Evolutionary conservation across 2,888 invertebrate species (phyloP).

Genomic region (Caenorhabditis afra): DNA sequence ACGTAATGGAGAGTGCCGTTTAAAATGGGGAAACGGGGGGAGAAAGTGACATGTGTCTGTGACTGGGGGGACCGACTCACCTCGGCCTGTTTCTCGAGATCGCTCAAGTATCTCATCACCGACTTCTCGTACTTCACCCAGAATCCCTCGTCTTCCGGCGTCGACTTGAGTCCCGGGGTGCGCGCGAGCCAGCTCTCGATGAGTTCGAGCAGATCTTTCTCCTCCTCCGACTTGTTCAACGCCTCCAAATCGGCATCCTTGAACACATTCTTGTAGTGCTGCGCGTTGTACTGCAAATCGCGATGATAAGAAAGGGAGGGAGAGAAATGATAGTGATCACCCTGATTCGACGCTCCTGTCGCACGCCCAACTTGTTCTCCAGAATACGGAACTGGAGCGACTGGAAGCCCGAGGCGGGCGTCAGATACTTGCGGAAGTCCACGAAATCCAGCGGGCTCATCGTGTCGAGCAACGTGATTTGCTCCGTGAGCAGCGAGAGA

Average conservation of each 20-base stretch:
- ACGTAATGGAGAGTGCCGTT: neutral
- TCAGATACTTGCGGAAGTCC: constrained; percentile 93
- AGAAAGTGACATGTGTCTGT: neutral
- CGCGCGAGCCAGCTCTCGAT: constrained; percentile 87
- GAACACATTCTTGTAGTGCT: constrained; percentile 84
- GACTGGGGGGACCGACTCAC: constrained; percentile 54
- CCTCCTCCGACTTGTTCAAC: constrained; percentile 84
- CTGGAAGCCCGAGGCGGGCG: constrained; percentile 97
- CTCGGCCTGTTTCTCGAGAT: constrained; percentile 80
- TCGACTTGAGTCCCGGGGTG: constrained; percentile 90
- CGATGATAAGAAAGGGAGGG: neutral
- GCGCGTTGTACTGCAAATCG: constrained; percentile 88
- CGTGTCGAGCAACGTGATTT: constrained; percentile 96
- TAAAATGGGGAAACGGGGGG: neutral
- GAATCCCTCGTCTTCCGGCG: constrained; percentile 86
- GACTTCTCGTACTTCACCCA: constrained; percentile 90
- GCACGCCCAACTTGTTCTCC: constrained; percentile 90
- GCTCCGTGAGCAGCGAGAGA: constrained; percentile 92
- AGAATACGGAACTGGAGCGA: constrained; percentile 93
- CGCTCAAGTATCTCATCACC: constrained; percentile 84
- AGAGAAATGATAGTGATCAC: constrained; percentile 23
- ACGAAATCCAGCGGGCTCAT: constrained; percentile 99
- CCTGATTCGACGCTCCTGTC: constrained; percentile 62
- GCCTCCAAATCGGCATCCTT: constrained; percentile 56
- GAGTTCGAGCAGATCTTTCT: constrained; percentile 89